A percentile compares a stretch with the other conserved stretches of the same genome.
These are phyloP conservation scores for Callorhinus ursinus DNA, from an alignment of 2,113 vertebrate genomes.

Conservation along the genomic window DNA sequence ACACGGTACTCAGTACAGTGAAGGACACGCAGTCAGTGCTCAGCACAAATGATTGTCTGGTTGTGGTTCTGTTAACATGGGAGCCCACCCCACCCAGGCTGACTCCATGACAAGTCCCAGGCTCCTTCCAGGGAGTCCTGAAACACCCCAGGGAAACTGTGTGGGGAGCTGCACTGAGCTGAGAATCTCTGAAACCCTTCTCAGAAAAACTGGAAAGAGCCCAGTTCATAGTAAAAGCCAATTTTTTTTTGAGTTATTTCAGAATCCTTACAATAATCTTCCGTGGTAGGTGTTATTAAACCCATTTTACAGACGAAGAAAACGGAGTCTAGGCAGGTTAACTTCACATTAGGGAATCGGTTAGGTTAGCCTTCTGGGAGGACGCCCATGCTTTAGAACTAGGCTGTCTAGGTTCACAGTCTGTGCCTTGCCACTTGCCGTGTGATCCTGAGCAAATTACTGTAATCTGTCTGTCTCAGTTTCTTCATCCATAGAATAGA, in stretches of 20 bases:
- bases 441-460: neutral
- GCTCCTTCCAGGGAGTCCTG: neutral
- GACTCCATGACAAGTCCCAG: neutral
- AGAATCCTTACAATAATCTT: neutral
- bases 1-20: neutral
- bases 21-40: neutral
- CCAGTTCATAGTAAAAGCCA: neutral
- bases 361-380: neutral
- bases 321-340: neutral
- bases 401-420: neutral
- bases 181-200: neutral
- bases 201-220: neutral
- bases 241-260: neutral
- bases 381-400: neutral
- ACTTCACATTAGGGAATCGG: neutral
- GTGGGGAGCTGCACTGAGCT: neutral
- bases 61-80: neutral
- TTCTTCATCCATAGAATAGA: neutral
- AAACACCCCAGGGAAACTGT: neutral
- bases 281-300: neutral
- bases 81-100: neutral
- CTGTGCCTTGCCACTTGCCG: neutral
- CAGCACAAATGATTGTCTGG: neutral
- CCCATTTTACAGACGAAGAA: conserved; percentile 30
- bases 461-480: neutral